A percentile compares a stretch with the other conserved stretches of the same genome.
Evolutionary conservation across 2,888 invertebrate species (phyloP).

Genomic region (Onthophagus sagittarius): DNA sequence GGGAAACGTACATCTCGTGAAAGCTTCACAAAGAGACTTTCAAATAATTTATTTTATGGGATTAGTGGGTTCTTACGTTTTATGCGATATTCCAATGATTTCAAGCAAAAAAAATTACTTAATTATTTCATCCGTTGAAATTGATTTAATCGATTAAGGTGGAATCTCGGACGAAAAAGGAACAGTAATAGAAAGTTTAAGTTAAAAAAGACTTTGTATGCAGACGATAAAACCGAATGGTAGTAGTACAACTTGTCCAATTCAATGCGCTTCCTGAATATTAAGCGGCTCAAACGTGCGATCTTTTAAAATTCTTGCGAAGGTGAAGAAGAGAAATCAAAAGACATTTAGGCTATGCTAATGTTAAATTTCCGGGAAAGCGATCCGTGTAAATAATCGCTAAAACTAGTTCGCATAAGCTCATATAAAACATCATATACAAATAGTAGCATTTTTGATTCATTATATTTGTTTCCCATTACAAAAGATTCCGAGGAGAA

Average conservation of each 20-base stretch:
- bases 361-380: neutral
- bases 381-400: neutral
- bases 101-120: neutral
- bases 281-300: neutral
- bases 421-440: neutral
- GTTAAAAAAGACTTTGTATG: neutral
- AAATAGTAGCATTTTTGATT: neutral
- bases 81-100: neutral
- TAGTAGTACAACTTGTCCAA: neutral
- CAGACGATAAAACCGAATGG: neutral
- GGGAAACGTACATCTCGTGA: neutral
- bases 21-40: constrained; percentile 5
- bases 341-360: neutral
- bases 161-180: neutral
- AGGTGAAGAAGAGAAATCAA: neutral
- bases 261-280: neutral
- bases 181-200: neutral
- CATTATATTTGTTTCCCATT: neutral
- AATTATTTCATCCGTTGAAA: neutral
- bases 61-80: constrained; percentile 8
- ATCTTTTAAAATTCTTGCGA: neutral
- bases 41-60: constrained; percentile 9
- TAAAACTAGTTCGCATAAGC: neutral
- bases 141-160: no score
- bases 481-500: neutral